These are phyloP conservation scores for Terrapene triunguis DNA, from an alignment of 2,113 vertebrate genomes.

Conservation along the genomic window DNA sequence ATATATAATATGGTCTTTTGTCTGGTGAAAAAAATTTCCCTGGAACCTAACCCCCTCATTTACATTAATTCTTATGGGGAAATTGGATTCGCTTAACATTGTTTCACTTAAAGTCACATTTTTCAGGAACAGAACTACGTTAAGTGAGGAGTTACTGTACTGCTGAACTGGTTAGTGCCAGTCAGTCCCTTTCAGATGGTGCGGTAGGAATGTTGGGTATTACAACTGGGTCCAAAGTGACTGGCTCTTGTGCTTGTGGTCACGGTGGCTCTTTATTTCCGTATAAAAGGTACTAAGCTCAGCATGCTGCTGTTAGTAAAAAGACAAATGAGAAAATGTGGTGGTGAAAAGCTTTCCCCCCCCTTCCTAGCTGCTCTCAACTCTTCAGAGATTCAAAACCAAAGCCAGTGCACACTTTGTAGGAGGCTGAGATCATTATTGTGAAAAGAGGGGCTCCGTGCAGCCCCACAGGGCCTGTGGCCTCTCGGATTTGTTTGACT, in stretches of 20 bases:
- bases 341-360: not conserved
- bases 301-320: not conserved
- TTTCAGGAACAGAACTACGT: too few species aligned
- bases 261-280: not conserved
- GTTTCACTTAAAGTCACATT: too few species aligned
- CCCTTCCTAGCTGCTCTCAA: not conserved
- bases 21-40: too few species aligned
- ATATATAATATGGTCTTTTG: too few species aligned
- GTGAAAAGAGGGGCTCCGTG: not conserved
- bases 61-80: too few species aligned
- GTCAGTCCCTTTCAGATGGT: not conserved
- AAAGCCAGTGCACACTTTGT: not conserved
- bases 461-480: accelerated
- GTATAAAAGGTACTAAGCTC: not conserved
- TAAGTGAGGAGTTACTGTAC: too few species aligned
- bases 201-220: not conserved
- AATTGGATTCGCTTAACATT: too few species aligned
- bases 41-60: too few species aligned
- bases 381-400: not conserved
- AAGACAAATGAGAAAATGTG: not conserved
- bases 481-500: not conserved
- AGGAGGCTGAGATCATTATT: not conserved
- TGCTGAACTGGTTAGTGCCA: not conserved
- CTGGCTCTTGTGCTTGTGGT: not conserved
- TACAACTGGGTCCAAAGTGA: not conserved